Evolutionary conservation across 1,140 invertebrate species (phyloP).

Genomic region (Drosophila orosa): DNA sequence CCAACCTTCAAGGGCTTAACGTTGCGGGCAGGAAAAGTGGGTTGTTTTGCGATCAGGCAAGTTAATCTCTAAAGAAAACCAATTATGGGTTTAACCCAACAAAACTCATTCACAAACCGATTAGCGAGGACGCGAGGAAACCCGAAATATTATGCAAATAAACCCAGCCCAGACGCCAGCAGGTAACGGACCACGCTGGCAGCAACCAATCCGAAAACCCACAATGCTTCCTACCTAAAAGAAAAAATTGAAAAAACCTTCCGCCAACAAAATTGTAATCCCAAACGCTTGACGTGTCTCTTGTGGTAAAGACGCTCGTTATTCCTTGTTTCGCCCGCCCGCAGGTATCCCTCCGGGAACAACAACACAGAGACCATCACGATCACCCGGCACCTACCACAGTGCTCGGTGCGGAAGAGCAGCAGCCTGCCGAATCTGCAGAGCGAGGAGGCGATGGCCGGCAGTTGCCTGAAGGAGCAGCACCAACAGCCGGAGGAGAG

Average conservation of each 20-base stretch:
- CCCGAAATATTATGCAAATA: constrained; percentile 47
- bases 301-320: constrained; percentile 79
- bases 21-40: constrained; percentile 15
- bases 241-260: constrained; percentile 19
- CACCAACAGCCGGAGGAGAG: constrained; percentile 17
- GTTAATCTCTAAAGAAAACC: constrained; percentile 41
- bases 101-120: constrained; percentile 52
- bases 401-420: constrained; percentile 86
- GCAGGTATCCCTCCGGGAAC: constrained; percentile 91
- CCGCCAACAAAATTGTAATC: constrained; percentile 64
- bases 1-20: constrained; percentile 29
- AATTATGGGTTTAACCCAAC: constrained; percentile 24
- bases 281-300: constrained; percentile 61
- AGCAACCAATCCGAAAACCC: constrained; percentile 47
- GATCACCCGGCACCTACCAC: constrained; percentile 69
- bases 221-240: constrained; percentile 35
- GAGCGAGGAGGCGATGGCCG: constrained; percentile 42
- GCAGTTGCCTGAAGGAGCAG: constrained; percentile 48
- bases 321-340: constrained; percentile 64
- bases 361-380: constrained; percentile 86
- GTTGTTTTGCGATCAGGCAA: constrained; percentile 13
- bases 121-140: constrained; percentile 21
- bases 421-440: constrained; percentile 90
- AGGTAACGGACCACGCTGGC: constrained; percentile 28
- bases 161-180: constrained; percentile 34